These are phyloP conservation scores for Tauraco erythrolophus DNA, from an alignment of 2,113 vertebrate genomes.

Conservation along the genomic window DNA sequence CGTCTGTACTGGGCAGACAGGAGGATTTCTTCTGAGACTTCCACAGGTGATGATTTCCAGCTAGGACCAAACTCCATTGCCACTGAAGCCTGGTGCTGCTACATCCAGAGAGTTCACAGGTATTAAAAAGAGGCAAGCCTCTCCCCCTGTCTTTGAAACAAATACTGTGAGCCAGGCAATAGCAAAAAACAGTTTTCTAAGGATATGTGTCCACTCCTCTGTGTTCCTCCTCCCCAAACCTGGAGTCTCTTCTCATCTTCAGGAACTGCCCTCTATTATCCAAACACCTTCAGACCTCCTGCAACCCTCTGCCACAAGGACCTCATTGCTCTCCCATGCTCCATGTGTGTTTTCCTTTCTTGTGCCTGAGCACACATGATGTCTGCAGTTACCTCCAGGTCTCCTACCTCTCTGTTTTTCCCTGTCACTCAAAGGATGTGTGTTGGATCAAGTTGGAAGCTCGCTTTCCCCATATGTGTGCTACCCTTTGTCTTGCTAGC, in stretches of 20 bases:
- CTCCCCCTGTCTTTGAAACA: neutral
- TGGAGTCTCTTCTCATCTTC: neutral
- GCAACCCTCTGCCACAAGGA: neutral
- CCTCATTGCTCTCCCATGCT: neutral
- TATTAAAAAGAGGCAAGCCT: neutral
- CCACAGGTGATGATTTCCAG: neutral
- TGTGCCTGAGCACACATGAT: fast-evolving
- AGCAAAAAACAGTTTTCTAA: neutral
- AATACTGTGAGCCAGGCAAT: neutral
- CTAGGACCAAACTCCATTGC: neutral
- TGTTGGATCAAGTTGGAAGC: neutral
- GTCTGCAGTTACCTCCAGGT: neutral
- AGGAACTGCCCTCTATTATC: neutral
- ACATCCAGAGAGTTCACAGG: neutral
- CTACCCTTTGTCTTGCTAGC: neutral
- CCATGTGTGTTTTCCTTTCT: fast-evolving
- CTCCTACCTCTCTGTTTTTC: neutral
- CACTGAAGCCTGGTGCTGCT: neutral
- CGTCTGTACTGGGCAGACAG: neutral
- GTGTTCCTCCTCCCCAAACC: neutral
- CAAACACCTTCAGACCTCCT: neutral
- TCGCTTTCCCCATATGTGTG: fast-evolving
- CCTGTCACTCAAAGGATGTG: neutral
- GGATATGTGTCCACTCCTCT: neutral
- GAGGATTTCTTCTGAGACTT: neutral